Conservation (phyloP, 2,113 vertebrate species). For the Sander lucioperca region DNA sequence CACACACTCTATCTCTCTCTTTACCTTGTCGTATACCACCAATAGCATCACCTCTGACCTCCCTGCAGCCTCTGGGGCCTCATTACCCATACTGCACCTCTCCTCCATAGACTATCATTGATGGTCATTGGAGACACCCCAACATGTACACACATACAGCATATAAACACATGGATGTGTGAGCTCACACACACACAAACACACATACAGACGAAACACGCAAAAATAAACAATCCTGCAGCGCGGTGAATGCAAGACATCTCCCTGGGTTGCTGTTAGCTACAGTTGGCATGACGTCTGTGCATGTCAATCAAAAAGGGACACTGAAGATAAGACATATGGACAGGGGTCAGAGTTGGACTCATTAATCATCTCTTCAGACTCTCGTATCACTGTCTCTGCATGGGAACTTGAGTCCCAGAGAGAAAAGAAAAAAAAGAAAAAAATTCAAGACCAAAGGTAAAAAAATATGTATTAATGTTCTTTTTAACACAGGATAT, state of each 20-base stretch:
- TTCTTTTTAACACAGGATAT: neutral
- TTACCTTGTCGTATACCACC: neutral
- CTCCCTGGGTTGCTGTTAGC: conserved; percentile 35
- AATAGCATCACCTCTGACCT: conserved; percentile 69
- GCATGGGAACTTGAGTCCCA: conserved; percentile 12
- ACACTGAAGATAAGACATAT: conserved; percentile 61
- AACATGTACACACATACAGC: neutral
- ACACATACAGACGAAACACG: conserved; percentile 55
- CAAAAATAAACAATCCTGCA: conserved; percentile 63
- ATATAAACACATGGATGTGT: neutral
- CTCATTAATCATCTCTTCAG: conserved; percentile 67
- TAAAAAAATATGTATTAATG: conserved; percentile 1
- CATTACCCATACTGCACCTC: conserved; percentile 73
- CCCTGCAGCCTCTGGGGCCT: conserved; percentile 61
- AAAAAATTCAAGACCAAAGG: neutral
- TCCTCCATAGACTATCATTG: conserved; percentile 62
- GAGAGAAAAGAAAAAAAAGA: neutral
- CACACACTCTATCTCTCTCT: no score
- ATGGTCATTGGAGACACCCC: conserved; percentile 47
- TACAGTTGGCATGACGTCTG: conserved; percentile 68
- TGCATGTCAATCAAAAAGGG: conserved; percentile 75
- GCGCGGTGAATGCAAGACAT: conserved; percentile 29
- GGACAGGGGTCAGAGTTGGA: conserved; percentile 45
- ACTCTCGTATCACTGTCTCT: conserved; percentile 25
- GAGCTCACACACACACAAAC: neutral